Evolutionary conservation across 2,113 vertebrate species (phyloP), one percentile per base, ranked within the genome.

Genomic region (Regulus satrapa): DNA sequence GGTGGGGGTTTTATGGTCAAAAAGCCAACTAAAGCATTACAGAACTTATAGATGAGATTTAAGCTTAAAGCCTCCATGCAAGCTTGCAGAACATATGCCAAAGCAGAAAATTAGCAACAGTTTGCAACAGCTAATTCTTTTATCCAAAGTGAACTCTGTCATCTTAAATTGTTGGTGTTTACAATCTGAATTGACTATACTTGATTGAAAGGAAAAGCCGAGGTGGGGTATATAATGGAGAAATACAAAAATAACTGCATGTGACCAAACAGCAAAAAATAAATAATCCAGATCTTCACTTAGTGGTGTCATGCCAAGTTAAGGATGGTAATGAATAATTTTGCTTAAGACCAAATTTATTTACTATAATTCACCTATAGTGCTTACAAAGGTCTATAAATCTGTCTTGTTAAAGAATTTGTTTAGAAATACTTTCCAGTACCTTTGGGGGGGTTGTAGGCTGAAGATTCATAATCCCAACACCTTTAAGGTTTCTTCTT

Each of bases 11-110:
- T 91, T 74, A 74, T 38, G 18, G 63, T 91, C 34, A 82, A 88
- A 96, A 95, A 88, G 28, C 59, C 67, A 96, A 58, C 96, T 82
- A 93, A 78, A 84, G 76, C 73, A 85, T 95, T 84, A 89, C 64
- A 32, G 23, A 93, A 73, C 76, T 95, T 92, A 59, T 38, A 64
- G 83, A 58, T 38, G 55, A 96, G 92, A 75, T 85, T 86, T 77
- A 66, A 25, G 67, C 21, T 45, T 89, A 75, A 86, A 88, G 24
- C 64, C n/a, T 92, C 24, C 40, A 40, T 77, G 59, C 77, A 96
- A 91, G 56, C 87, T 88, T 40, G 29, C 10, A 31, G 67, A 92
- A 45, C 59, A 45, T 52, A 67, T 48, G 71, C 79, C 61, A 63
- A 92, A 82, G 45, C 40, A 49, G 90, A 84, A 95, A 95, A 96